Evolutionary conservation across 2,113 vertebrate species (phyloP), one percentile per base, ranked within the genome.

Genomic region (Caloenas nicobarica): DNA sequence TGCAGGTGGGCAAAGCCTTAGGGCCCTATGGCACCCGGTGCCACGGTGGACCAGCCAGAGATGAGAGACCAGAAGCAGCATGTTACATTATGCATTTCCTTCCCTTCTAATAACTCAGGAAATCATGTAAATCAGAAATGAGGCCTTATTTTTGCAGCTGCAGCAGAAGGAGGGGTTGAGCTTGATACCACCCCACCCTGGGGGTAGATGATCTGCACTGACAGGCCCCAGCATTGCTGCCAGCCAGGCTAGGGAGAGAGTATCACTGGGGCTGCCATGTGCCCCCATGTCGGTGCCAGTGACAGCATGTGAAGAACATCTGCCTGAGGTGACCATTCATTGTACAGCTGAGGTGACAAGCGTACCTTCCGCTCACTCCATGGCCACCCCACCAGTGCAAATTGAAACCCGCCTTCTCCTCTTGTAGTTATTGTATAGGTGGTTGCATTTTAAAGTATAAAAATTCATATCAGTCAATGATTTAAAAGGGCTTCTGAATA

Each of bases 321-420:
- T 95, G 93, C 97, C 97, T 88, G 96, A 97, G 98, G 96, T 98
- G 98, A 98, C 97, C 96, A 95, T 97, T 98, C 97, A 95, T 97
- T 98, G 98, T 96, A 96, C 93, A 95, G 93, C 96, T 40, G 50
- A 72, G 60, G 95, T 93, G 73, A 93, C 70, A 16, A 92, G 62
- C 33, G 48, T 70, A 88, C 62, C 76, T 85, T 68, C 87, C 17
- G 3, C 44, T 92, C 21, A 4, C 42, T 64, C 29, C 84, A 60
- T 38, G 89, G 83, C 81, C 82, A 92, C 81, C 66, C 61, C 68
- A 51, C 46, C 29, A 11, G 29, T 9, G 15, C 5, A 4, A 82
- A 74, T 7, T 33, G 34, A 93, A 85, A 26, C n/a, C 13, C 50
- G 23, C 17, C n/a, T 31, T 86, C 62, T 71, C 54, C 17, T 69